Evolutionary conservation across 2,888 invertebrate species (phyloP).

Genomic region (Teleiodes luculella): DNA sequence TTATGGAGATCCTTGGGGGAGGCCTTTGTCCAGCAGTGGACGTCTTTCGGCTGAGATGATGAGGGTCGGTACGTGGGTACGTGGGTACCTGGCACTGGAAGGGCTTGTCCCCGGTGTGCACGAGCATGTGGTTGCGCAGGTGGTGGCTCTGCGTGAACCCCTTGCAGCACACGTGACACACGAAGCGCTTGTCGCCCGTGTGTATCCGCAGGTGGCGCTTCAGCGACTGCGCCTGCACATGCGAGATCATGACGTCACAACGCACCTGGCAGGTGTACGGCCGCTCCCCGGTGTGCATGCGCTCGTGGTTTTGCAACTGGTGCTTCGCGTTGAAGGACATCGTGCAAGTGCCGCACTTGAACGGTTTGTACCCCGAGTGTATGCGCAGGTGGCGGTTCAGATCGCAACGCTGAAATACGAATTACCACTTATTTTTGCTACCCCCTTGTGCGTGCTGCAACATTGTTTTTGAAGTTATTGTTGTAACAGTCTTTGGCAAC

Average conservation of each 20-base stretch:
- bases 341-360: conserved; percentile 66
- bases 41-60: too few species aligned
- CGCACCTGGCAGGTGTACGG: conserved; percentile 71
- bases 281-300: conserved; percentile 75
- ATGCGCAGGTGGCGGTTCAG: conserved; percentile 73
- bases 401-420: conserved; percentile 70
- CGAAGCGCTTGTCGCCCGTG: conserved; percentile 51
- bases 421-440: conserved; percentile 16
- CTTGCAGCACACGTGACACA: conserved; percentile 51
- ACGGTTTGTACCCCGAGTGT: conserved; percentile 75
- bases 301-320: conserved; percentile 74
- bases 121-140: conserved; percentile 51
- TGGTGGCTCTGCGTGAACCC: conserved; percentile 56
- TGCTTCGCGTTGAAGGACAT: conserved; percentile 77
- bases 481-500: background rate
- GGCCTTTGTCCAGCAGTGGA: too few species aligned
- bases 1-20: too few species aligned
- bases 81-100: conserved; percentile 58
- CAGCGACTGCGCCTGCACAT: conserved; percentile 44
- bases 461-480: background rate
- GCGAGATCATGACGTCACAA: conserved; percentile 21
- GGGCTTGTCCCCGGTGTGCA: conserved; percentile 56
- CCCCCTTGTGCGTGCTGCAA: background rate
- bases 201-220: conserved; percentile 55
- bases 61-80: too few species aligned